A percentile compares a stretch with the other conserved stretches of the same genome.
phyloP scores from a whole-genome alignment of 2,113 vertebrate genomes.

The Labrus mixtus region DNA sequence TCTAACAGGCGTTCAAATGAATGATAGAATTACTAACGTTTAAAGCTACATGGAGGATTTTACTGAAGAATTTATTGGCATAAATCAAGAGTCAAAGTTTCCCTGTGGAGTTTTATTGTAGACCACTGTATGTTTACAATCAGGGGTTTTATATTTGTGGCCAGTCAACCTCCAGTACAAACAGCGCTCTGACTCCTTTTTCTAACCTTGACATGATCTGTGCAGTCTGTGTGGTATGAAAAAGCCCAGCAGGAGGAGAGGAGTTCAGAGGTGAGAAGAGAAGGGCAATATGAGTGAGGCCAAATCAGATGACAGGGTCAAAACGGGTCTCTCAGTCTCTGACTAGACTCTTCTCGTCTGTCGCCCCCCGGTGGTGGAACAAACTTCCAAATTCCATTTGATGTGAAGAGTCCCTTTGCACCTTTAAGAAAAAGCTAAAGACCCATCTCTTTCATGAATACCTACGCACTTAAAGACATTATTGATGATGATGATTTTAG shows the following conservation, averaged over 20 bases:
- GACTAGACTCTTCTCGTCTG: too few species aligned
- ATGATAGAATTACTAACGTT: neutral
- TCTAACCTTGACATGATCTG: neutral
- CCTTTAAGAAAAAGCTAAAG: too few species aligned
- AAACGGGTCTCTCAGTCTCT: too few species aligned
- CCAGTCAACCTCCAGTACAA: neutral
- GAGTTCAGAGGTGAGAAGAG: too few species aligned
- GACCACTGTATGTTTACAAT: neutral
- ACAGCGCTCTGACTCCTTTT: neutral
- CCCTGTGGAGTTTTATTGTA: neutral
- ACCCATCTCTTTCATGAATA: too few species aligned
- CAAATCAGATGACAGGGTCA: too few species aligned
- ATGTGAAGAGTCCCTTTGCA: too few species aligned
- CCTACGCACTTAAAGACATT: too few species aligned
- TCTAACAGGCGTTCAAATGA: neutral
- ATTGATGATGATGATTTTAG: too few species aligned
- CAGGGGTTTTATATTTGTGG: neutral
- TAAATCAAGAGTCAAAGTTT: neutral
- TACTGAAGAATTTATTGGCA: neutral
- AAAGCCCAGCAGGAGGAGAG: neutral
- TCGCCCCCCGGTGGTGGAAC: too few species aligned
- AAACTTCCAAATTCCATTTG: too few species aligned
- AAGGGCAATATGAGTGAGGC: too few species aligned
- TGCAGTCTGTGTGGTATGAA: neutral
- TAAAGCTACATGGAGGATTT: conserved; percentile 9